Percentiles rank a stretch among this genome's conserved stretches.
These are phyloP conservation scores for Danio albolineatus DNA, from an alignment of 2,797 vertebrate genomes.

Conservation along the genomic window DNA sequence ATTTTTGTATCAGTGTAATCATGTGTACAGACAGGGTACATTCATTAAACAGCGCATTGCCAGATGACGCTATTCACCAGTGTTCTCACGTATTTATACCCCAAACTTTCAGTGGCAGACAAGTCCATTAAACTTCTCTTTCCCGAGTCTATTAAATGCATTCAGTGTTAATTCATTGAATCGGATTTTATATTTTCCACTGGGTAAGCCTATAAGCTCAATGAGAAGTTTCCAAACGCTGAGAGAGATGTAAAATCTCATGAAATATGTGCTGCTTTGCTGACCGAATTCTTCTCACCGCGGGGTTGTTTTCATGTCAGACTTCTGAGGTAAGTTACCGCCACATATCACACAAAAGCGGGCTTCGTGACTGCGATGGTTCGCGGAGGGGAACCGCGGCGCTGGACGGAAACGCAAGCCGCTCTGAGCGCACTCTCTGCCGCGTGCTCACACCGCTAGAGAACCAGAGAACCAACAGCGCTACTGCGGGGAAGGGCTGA, in stretches of 20 bases:
- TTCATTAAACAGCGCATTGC: too few relatives aligned
- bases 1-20: not conserved
- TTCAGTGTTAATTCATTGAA: constrained; percentile 5
- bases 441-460: not conserved
- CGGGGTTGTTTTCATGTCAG: constrained; percentile 17
- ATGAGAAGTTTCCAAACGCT: not conserved
- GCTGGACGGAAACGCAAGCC: constrained; percentile 19
- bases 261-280: constrained; percentile 1
- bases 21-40: not conserved
- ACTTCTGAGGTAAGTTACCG: not conserved
- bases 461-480: not conserved
- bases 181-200: not conserved
- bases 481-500: not conserved
- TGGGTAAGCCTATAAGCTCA: not conserved
- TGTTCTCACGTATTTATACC: constrained; percentile 24
- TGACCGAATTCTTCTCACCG: constrained; percentile 25
- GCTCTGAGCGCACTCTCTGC: constrained; percentile 29
- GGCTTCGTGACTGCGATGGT: constrained; percentile 11
- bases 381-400: constrained; percentile 1
- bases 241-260: not conserved
- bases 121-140: constrained; percentile 41
- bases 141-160: not conserved
- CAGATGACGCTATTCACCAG: constrained; percentile 10
- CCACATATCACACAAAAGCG: constrained; percentile 21
- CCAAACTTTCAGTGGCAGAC: constrained; percentile 44